These are phyloP conservation scores for Hiodon alosoides DNA, from an alignment of 2,113 vertebrate genomes.

Conservation along the genomic window DNA sequence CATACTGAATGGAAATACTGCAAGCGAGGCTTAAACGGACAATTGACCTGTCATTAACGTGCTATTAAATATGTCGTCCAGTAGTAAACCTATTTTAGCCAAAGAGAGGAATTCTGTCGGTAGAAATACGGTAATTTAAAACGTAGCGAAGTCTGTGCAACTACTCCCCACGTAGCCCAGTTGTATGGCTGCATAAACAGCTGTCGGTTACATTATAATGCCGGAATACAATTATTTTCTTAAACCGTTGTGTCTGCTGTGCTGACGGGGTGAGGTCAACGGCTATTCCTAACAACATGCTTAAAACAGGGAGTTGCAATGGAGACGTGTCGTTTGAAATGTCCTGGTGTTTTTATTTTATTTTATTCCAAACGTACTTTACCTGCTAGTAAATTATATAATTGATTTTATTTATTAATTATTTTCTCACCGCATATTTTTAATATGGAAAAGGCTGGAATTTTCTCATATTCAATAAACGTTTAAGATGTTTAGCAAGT, in stretches of 20 bases:
- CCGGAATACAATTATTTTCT: background rate
- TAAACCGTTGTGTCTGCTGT: background rate
- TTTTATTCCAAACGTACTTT: background rate
- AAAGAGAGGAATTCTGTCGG: background rate
- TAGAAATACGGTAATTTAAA: background rate
- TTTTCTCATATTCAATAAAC: too few relatives aligned
- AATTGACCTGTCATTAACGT: too few relatives aligned
- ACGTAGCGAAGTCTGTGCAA: background rate
- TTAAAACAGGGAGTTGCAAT: background rate
- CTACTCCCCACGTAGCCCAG: background rate
- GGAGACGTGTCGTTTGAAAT: background rate
- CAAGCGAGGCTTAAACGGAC: too few relatives aligned
- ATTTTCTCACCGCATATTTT: background rate
- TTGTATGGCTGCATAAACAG: slow-evolving; percentile 3
- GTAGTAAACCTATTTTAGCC: background rate
- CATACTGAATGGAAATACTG: too few relatives aligned
- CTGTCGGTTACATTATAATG: background rate
- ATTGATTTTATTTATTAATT: background rate
- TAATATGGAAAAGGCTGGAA: too few relatives aligned
- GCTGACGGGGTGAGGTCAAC: background rate
- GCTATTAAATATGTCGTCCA: background rate
- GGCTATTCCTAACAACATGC: background rate
- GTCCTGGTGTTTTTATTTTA: background rate
- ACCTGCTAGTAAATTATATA: background rate
- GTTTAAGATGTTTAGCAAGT: too few relatives aligned